Conservation (phyloP, 2,888 invertebrate genomes). For the Galerucella nymphaeae region DNA sequence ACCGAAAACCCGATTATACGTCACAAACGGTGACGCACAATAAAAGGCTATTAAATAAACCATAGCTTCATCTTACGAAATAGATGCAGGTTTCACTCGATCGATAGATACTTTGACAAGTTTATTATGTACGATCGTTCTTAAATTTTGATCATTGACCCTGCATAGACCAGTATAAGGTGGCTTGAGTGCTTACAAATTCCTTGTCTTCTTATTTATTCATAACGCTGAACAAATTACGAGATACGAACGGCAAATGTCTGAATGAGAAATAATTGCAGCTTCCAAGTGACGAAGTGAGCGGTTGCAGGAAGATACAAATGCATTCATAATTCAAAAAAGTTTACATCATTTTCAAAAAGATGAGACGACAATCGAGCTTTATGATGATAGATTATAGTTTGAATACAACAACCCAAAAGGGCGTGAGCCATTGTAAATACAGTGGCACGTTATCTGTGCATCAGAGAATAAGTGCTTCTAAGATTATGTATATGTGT, state of each 20-base stretch:
- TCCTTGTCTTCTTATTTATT: too few relatives aligned
- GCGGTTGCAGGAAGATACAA: background rate
- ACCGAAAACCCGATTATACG: too few relatives aligned
- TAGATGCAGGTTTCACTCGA: background rate
- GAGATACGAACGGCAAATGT: background rate
- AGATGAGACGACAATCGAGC: background rate
- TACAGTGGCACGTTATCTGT: background rate
- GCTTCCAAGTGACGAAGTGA: background rate
- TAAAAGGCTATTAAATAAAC: too few relatives aligned
- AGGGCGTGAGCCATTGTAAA: background rate
- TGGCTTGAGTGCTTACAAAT: slow-evolving; percentile 14
- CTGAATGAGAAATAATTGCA: background rate
- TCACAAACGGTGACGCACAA: too few relatives aligned
- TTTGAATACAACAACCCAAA: background rate
- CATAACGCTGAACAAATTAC: background rate
- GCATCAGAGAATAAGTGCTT: background rate
- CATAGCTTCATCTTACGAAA: background rate
- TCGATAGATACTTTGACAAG: background rate
- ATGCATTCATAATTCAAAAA: background rate
- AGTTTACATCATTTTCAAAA: background rate
- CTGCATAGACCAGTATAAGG: background rate
- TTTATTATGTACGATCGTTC: background rate
- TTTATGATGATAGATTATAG: background rate
- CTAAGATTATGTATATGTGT: too few relatives aligned
- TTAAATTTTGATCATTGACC: background rate